Conservation (phyloP, 2,113 vertebrate species). For the Rhadina sibilatrix region DNA sequence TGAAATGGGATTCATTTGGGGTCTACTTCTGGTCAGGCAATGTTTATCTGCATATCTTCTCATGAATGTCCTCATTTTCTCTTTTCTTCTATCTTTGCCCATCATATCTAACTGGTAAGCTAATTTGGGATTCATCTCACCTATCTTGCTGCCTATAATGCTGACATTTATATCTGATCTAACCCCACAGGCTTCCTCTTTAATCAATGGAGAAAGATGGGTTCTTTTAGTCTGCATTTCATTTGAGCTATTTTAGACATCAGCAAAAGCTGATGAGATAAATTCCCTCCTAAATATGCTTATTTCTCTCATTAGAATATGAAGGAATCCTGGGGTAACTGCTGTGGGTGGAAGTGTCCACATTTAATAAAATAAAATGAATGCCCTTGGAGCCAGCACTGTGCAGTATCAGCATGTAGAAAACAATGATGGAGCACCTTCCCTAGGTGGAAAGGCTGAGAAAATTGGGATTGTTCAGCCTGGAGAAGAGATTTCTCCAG, state of each 20-base stretch:
- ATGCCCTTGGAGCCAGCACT: not conserved
- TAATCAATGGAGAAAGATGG: conserved; percentile 53
- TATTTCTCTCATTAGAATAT: conserved; percentile 12
- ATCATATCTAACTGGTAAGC: not conserved
- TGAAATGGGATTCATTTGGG: not conserved
- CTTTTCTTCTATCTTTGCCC: not conserved
- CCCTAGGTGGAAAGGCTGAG: not conserved
- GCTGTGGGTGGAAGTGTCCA: not conserved
- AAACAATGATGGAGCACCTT: not conserved
- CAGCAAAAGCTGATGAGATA: conserved; percentile 20
- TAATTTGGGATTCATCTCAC: conserved; percentile 47
- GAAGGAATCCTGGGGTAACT: not conserved
- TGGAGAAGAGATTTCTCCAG: not conserved
- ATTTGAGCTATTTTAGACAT: conserved; percentile 52
- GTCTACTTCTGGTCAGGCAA: not conserved
- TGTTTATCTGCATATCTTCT: not conserved
- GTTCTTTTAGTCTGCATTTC: conserved; percentile 34
- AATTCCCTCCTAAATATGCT: conserved; percentile 22
- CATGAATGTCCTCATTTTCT: not conserved
- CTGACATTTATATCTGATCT: conserved; percentile 42
- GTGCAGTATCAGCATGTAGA: not conserved
- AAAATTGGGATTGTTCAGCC: not conserved
- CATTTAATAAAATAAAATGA: not conserved
- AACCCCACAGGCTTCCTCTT: conserved; percentile 51
- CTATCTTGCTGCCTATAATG: conserved; percentile 12